Conservation (phyloP, 2,113 vertebrate genomes). For the Tinamus guttatus region DNA sequence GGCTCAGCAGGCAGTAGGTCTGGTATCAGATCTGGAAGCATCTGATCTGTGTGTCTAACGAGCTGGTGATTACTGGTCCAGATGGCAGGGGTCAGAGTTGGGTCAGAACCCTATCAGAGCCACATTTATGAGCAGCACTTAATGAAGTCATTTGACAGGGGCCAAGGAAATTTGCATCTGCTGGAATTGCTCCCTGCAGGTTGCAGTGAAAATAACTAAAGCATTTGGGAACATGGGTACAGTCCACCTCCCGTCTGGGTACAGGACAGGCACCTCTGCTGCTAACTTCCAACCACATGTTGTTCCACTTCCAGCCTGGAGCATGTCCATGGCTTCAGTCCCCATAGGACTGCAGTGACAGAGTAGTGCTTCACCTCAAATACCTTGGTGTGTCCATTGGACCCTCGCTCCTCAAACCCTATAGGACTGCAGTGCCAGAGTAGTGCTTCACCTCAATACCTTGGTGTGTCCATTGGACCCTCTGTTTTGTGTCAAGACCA, state of each 20-base stretch:
- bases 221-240: rapidly evolving
- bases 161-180: background rate
- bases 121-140: background rate
- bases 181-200: background rate
- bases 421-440: rapidly evolving
- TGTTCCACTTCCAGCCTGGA: background rate
- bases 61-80: background rate
- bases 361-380: background rate
- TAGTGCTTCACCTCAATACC: background rate
- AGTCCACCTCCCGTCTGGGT: background rate
- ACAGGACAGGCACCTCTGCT: background rate
- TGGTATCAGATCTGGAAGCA: background rate
- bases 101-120: background rate
- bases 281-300: too few relatives aligned
- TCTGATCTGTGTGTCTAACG: background rate
- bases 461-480: background rate
- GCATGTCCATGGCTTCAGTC: background rate
- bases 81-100: background rate
- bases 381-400: too few relatives aligned
- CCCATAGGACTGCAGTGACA: rapidly evolving
- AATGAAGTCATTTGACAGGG: background rate
- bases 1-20: rapidly evolving
- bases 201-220: background rate
- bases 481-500: background rate
- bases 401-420: background rate